phyloP scores from a whole-genome alignment of 2,113 vertebrate species.

The Athene noctua region DNA sequence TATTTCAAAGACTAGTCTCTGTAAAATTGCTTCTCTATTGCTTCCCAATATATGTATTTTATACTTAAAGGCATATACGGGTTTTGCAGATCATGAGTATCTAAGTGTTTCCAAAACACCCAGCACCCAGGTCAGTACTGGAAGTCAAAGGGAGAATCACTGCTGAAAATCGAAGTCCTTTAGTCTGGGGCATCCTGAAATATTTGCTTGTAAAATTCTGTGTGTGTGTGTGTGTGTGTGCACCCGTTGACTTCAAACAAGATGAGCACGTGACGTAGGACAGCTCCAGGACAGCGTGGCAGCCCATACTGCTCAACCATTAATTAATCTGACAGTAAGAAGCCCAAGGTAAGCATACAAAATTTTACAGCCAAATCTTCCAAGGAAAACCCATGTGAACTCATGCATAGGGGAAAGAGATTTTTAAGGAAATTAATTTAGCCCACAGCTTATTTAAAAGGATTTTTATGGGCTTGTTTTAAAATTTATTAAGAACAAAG shows the following conservation, averaged over 20 bases:
- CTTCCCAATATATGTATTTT: not conserved
- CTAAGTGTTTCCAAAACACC: not conserved
- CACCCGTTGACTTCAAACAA: not conserved
- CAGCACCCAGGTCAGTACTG: not conserved
- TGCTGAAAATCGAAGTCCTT: not conserved
- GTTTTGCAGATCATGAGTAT: not conserved
- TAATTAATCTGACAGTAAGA: not conserved
- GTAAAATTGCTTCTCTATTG: not conserved
- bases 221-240: too few relatives aligned
- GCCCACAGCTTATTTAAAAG: not conserved
- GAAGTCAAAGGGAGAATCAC: not conserved
- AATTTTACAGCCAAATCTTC: not conserved
- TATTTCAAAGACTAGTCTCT: not conserved
- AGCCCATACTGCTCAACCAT: not conserved
- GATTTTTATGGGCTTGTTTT: not conserved
- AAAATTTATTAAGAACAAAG: not conserved
- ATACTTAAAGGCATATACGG: not conserved
- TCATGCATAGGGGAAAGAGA: not conserved
- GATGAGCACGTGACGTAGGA: fast-evolving
- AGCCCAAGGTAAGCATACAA: not conserved
- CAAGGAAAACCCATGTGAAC: not conserved
- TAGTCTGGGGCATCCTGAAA: not conserved
- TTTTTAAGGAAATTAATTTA: not conserved
- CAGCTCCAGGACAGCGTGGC: not conserved
- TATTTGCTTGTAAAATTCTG: not conserved